Base-by-base conservation (phyloP, 2,797 vertebrate genomes). In the Microcaecilia unicolor region DNA sequence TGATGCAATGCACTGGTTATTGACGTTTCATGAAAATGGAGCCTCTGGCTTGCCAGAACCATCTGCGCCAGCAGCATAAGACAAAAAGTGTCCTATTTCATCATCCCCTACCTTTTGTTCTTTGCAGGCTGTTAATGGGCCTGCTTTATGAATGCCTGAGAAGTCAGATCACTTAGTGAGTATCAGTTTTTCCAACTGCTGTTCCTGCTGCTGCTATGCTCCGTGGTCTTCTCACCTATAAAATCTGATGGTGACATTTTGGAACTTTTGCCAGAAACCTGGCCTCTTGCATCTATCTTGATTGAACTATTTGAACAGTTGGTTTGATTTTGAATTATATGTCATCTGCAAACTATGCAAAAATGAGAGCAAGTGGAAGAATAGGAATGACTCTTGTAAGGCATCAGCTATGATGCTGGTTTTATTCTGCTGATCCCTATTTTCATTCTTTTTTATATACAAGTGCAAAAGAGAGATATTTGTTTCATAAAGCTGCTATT, bases 391-490 rank as follows among this genome's bases (percentile, higher is more conserved):
- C 60, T 24, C 51, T n/a, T n/a, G n/a, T n/a, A n/a, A n/a, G n/a
- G n/a, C n/a, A n/a, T n/a, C n/a, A n/a, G n/a, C n/a, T 57, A 47
- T 40, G 47, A 58, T 85, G 87, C 86, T 89, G 83, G 90, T 68
- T 67, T 83, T 81, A 81, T 90, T 90, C 63, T 59, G 50, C 59
- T 52, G 55, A 33, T 67, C 64, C 72, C 75, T 51, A 50, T 64
- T 73, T 70, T 64, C 55, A 58, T 78, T 70, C 54, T 68, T 72
- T 70, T 67, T 48, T 74, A 49, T 50, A 61, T 54, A 48, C 58
- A 56, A 69, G 55, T 37, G 55, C 41, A 64, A 74, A 67, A 72
- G 64, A 49, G 44, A 37, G 22, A 31, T 55, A 47, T 69, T 69
- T 77, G 54, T 37, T 59, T 74, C 76, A 83, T 74, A 78, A 81